A percentile compares a stretch with the other conserved stretches of the same genome.
These are phyloP conservation scores for Plutella xylostella DNA, from an alignment of 2,888 invertebrate genomes.

Conservation along the genomic window DNA sequence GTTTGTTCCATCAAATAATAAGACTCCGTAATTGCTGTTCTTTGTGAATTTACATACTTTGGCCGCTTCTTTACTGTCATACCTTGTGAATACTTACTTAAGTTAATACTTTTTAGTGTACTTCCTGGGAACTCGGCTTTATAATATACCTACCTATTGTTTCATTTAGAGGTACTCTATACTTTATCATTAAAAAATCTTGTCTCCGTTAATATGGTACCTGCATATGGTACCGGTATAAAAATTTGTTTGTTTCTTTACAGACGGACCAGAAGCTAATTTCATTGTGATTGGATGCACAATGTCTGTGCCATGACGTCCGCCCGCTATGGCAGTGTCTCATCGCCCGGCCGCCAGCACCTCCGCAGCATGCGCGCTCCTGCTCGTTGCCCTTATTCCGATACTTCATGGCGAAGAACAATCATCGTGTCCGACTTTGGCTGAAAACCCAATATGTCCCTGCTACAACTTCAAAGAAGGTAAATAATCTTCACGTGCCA, in stretches of 20 bases:
- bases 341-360: slow-evolving; percentile 48
- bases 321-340: slow-evolving; percentile 49
- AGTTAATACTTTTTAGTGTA: too few relatives aligned
- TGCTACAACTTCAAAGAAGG: slow-evolving; percentile 94
- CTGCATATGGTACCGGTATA: neutral
- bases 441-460: slow-evolving; percentile 85
- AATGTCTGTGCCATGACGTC: slow-evolving; percentile 63
- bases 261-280: neutral
- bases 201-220: neutral
- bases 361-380: slow-evolving; percentile 61
- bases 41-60: neutral
- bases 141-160: too few relatives aligned
- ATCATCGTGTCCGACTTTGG: slow-evolving; percentile 77
- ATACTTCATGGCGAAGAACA: slow-evolving; percentile 68
- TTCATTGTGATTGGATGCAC: slow-evolving; percentile 32
- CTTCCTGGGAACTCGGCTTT: too few relatives aligned
- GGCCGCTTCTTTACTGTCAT: neutral
- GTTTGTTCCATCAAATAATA: neutral
- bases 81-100: neutral
- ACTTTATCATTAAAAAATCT: neutral
- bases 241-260: neutral
- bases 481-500: slow-evolving; percentile 26
- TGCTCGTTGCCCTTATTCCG: slow-evolving; percentile 25
- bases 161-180: too few relatives aligned
- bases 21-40: neutral